A percentile compares a stretch with the other conserved stretches of the same genome.
phyloP scores from a whole-genome alignment of 1,140 invertebrate species.

The Ridgeia piscesae region DNA sequence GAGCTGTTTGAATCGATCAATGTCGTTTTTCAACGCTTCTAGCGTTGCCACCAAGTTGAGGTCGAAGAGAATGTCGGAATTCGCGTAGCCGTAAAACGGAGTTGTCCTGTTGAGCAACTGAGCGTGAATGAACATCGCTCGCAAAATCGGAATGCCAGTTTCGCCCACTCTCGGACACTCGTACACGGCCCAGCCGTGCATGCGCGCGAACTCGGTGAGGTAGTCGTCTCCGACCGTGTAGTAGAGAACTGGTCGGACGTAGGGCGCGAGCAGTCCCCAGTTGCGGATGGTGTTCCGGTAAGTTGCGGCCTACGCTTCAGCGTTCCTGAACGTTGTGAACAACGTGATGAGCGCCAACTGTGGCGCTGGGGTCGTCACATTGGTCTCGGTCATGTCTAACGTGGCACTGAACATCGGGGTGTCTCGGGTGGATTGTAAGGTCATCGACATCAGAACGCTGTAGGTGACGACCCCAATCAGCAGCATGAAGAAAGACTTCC shows the following conservation, averaged over 20 bases:
- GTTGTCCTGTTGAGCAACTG: not conserved
- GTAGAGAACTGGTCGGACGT: not conserved
- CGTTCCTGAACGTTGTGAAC: conserved; percentile 16
- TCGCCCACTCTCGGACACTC: not conserved
- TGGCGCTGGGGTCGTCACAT: not conserved
- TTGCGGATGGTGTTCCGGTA: conserved; percentile 10
- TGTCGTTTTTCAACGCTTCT: not conserved
- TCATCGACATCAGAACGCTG: not conserved
- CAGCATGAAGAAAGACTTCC: not conserved
- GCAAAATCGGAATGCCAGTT: not conserved
- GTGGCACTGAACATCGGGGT: not conserved
- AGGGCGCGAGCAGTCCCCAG: conserved; percentile 8
- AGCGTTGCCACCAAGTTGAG: conserved; percentile 11
- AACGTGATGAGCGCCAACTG: conserved; percentile 4
- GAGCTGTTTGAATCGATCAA: conserved; percentile 2
- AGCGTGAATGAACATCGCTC: conserved; percentile 8
- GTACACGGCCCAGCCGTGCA: conserved; percentile 8
- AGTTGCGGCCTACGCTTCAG: not conserved
- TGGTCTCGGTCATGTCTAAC: too few species aligned
- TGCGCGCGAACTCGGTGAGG: not conserved
- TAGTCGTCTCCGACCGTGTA: not conserved
- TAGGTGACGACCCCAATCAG: not conserved
- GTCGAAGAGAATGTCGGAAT: conserved; percentile 24
- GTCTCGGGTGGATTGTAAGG: not conserved
- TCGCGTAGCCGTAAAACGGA: conserved; percentile 24